Evolutionary conservation across 2,888 invertebrate genomes (phyloP).

Genomic region (Portevinia maculata): DNA sequence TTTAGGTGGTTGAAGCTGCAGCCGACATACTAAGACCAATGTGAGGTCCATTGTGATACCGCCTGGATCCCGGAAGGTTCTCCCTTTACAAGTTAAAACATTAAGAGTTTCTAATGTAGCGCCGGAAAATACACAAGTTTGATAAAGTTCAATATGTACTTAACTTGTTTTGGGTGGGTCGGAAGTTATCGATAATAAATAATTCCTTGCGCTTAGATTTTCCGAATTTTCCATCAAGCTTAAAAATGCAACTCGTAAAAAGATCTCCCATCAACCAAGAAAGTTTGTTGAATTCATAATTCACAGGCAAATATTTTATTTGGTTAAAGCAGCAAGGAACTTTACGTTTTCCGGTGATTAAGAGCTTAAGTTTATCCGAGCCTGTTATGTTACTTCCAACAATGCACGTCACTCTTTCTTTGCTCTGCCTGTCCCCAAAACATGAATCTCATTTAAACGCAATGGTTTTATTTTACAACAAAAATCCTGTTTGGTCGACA

Average conservation of each 20-base stretch:
- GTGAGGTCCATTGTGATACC: too few relatives aligned
- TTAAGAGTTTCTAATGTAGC: too few relatives aligned
- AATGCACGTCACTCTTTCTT: slow-evolving; percentile 20
- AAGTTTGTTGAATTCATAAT: slow-evolving; percentile 12
- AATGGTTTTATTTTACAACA: too few relatives aligned
- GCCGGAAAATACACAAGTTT: slow-evolving; percentile 5
- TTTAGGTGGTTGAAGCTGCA: too few relatives aligned
- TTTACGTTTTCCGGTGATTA: slow-evolving; percentile 1
- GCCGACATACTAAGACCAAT: too few relatives aligned
- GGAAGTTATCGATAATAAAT: slow-evolving; percentile 24
- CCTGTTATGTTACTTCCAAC: slow-evolving; percentile 17
- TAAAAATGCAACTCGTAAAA: slow-evolving; percentile 17
- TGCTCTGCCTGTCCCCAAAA: slow-evolving; percentile 18
- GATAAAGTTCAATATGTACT: slow-evolving; percentile 29
- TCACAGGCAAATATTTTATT: not conserved
- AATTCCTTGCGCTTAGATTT: slow-evolving; percentile 11
- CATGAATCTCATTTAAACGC: slow-evolving; percentile 19
- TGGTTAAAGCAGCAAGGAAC: slow-evolving; percentile 1
- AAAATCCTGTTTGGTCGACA: not conserved
- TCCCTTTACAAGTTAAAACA: too few relatives aligned
- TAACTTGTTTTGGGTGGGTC: slow-evolving; percentile 21
- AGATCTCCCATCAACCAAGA: slow-evolving; percentile 9
- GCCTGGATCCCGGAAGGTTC: too few relatives aligned
- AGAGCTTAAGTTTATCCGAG: slow-evolving; percentile 20
- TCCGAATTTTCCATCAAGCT: slow-evolving; percentile 16